phyloP scores from a whole-genome alignment of 2,888 invertebrate genomes.

The Lottia scabra region DNA sequence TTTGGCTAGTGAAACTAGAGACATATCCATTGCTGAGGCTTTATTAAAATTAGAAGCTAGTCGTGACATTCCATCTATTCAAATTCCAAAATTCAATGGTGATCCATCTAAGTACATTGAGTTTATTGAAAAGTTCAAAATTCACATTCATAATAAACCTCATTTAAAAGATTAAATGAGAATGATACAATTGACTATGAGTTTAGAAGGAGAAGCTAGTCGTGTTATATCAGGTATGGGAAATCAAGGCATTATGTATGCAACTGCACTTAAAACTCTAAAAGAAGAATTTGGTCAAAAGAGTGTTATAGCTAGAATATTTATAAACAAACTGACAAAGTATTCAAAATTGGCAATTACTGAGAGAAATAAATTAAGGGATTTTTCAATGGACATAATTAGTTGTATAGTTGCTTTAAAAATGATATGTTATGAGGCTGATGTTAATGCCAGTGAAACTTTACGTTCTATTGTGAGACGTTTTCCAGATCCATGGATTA shows the following conservation, averaged over 20 bases:
- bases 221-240: conserved; percentile 10
- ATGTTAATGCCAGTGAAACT: conserved; percentile 6
- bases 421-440: not conserved
- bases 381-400: conserved; percentile 12
- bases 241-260: conserved; percentile 13
- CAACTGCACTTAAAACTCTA: conserved; percentile 13
- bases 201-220: conserved; percentile 11
- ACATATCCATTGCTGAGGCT: not conserved
- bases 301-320: conserved; percentile 15
- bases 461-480: conserved; percentile 9
- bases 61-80: not conserved
- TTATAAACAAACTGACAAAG: conserved; percentile 11
- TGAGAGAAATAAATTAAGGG: conserved; percentile 11
- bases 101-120: conserved; percentile 10
- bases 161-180: conserved; percentile 17
- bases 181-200: conserved; percentile 11
- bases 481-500: conserved; percentile 13
- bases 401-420: conserved; percentile 13
- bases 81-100: conserved; percentile 11
- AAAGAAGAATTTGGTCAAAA: conserved; percentile 20
- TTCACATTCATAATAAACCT: conserved; percentile 15
- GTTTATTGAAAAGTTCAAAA: conserved; percentile 16
- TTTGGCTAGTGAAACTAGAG: not conserved
- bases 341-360: not conserved
- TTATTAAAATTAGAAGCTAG: conserved; percentile 5